Evolutionary conservation across 2,888 invertebrate genomes (phyloP).

Genomic region (Hymenopus coronatus): DNA sequence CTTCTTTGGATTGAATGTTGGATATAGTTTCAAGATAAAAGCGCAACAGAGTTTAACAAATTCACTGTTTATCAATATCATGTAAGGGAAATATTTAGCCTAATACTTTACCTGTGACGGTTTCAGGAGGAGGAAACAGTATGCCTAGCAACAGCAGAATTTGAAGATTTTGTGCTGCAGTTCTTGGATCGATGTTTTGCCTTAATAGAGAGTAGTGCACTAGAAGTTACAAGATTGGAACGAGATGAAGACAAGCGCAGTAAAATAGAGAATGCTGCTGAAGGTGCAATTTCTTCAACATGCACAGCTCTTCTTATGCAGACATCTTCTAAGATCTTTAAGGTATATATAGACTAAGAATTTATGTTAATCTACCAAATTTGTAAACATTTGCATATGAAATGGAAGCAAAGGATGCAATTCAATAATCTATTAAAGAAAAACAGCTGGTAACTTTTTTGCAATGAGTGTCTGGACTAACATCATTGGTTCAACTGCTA

Average conservation of each 20-base stretch:
- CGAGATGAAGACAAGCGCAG: conserved; percentile 57
- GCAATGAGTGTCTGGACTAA: too few relatives aligned
- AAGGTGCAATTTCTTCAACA: conserved; percentile 66
- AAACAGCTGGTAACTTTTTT: too few relatives aligned
- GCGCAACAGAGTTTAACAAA: too few relatives aligned
- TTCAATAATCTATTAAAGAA: too few relatives aligned
- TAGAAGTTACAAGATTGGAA: conserved; percentile 66
- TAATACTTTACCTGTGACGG: neutral
- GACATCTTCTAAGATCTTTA: conserved; percentile 62
- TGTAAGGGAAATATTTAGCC: too few relatives aligned
- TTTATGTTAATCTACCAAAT: neutral
- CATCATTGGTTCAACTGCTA: too few relatives aligned
- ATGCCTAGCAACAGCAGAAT: conserved; percentile 78
- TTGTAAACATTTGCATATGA: too few relatives aligned
- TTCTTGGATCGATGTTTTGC: conserved; percentile 75
- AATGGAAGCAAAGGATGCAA: too few relatives aligned
- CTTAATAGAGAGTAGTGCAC: conserved; percentile 67
- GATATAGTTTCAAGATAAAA: too few relatives aligned
- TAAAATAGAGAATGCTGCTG: conserved; percentile 68
- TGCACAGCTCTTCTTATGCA: conserved; percentile 68
- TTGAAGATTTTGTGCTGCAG: conserved; percentile 86
- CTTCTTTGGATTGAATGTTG: too few relatives aligned
- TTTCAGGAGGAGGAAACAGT: conserved; percentile 64
- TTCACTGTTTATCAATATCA: too few relatives aligned
- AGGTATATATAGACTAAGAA: conserved; percentile 40